Base-by-base conservation (phyloP, 92 coral and sea anemone genomes). In the Meandrina meandrites region DNA sequence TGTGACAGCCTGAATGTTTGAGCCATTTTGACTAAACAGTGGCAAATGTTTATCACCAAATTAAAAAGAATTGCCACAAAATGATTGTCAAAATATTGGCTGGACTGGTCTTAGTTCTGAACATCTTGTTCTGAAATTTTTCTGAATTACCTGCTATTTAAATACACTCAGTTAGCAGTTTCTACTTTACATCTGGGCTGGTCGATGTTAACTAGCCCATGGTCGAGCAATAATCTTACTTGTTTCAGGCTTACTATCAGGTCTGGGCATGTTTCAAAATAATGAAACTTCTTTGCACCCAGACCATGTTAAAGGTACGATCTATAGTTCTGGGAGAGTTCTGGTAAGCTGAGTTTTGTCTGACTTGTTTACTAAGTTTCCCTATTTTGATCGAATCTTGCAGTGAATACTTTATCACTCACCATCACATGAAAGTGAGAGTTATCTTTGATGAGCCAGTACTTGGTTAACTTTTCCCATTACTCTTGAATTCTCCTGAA, bases 311-410 rank as follows among this genome's bases (percentile, higher is more conserved):
- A 22, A 60, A 66, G 16, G 27, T 27, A 27, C 18, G 35, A 66
- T 66, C 71, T 27, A 27, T 27, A 66, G 71, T 12, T n/a, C 34
- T 27, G 35, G 71, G 31, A 27, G 28, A 28, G 71, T 12, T n/a
- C 34, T 66, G 71, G 34, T 66, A 66, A 66, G 71, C 34, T 27
- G 80, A 74, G 69, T 6, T 22, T 76, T 75, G 78, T 77, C 82
- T 85, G 35, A 84, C 35, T 47, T 85, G 66, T 79, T 77, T 85
- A 85, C 88, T 85, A 81, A 81, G 84, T 81, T 81, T 60, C 69
- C 79, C 78, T 83, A 22, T 92, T 90, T 89, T 92, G 83, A 82
- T 92, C 95, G 69, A 90, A 92, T 92, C 91, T 92, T 92, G 93
- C 95, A 92, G 95, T 92, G 93, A 57, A 87, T 82, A 84, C 95